Base-by-base conservation (phyloP, 64 coral and sea anemone species). In the Dendrophyllia cribrosa region DNA sequence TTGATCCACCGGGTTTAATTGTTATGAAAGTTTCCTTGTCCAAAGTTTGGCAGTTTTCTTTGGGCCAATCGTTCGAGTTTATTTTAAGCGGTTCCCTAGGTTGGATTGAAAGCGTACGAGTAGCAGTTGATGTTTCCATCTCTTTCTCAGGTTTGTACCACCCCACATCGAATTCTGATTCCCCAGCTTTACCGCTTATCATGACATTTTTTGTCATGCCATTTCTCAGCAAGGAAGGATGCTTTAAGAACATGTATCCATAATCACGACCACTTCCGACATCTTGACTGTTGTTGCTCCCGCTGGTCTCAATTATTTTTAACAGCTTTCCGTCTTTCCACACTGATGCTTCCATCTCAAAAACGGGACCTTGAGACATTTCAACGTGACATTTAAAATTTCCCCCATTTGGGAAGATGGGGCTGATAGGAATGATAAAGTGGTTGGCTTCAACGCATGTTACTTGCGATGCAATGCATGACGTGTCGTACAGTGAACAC, bases 351-450 rank as follows among this genome's bases (percentile, higher is more conserved):
- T 92, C 68, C 1, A 96, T 14, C 45, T 86, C 85, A 34, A 96
- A 88, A 5, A 74, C 51, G 9, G 94, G 94, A 51, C 90, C 94
- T 26, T 50, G 84, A 10, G 62, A n/a, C 17, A 84, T 24, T 7
- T 89, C 48, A 70, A 96, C 85, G 55, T 96, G 94, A 69, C 94
- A 96, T 69, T 73, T 92, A 44, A 96, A 96, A 50, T 88, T 14
- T 65, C 90, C 90, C 24, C 1, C 24, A 12, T 21, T 70, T 7
- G 89, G 89, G 48, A 96, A 96, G 9, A 79, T 60, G 7, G 94
- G 90, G 17, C 50, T 24, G 22, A 92, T 90, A 22, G 90, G 78
- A 50, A 96, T 53, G 59, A 73, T 34, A 64, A 76, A 92, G 23
- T 92, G 89, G 43, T 96, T 83, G 1, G 68, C 48, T 7, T 50